phyloP scores from a whole-genome alignment of 2,888 invertebrate genomes.

The Itoplectis maculator region DNA sequence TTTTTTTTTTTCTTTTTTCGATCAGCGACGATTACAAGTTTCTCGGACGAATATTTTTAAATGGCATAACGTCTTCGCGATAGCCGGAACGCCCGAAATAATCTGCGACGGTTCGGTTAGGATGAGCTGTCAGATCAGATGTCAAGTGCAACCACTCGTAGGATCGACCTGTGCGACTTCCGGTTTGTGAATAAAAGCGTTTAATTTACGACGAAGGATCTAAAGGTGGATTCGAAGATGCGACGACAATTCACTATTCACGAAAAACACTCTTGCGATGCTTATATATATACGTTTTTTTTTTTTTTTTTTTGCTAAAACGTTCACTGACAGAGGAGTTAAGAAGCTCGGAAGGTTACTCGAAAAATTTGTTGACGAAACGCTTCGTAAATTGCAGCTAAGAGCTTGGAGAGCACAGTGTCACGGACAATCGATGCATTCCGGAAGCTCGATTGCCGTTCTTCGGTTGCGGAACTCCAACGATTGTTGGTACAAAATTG shows the following conservation, averaged over 20 bases:
- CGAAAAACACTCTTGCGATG: slow-evolving; percentile 10
- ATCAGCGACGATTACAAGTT: slow-evolving; percentile 10
- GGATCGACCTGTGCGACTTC: background rate
- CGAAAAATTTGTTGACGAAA: background rate
- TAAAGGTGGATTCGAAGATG: background rate
- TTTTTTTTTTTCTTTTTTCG: background rate
- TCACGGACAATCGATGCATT: slow-evolving; percentile 34
- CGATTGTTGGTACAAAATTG: slow-evolving; percentile 10
- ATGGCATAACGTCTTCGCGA: slow-evolving; percentile 52
- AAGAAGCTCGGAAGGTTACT: slow-evolving; percentile 1
- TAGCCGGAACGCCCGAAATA: slow-evolving; percentile 24
- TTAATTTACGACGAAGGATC: slow-evolving; percentile 8
- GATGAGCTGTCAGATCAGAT: slow-evolving; percentile 41
- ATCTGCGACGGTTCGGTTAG: slow-evolving; percentile 21
- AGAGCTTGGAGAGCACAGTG: slow-evolving; percentile 22
- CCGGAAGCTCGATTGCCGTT: slow-evolving; percentile 15
- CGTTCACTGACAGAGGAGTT: slow-evolving; percentile 3
- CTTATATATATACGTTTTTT: too few relatives aligned
- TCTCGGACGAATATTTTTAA: slow-evolving; percentile 27
- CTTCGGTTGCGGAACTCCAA: background rate
- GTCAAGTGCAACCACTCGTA: slow-evolving; percentile 30
- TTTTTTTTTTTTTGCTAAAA: background rate
- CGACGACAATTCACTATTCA: background rate
- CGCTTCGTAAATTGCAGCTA: background rate
- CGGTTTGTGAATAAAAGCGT: slow-evolving; percentile 3